Evolutionary conservation across 2,113 vertebrate genomes (phyloP).

Genomic region (Polyodon spathula): DNA sequence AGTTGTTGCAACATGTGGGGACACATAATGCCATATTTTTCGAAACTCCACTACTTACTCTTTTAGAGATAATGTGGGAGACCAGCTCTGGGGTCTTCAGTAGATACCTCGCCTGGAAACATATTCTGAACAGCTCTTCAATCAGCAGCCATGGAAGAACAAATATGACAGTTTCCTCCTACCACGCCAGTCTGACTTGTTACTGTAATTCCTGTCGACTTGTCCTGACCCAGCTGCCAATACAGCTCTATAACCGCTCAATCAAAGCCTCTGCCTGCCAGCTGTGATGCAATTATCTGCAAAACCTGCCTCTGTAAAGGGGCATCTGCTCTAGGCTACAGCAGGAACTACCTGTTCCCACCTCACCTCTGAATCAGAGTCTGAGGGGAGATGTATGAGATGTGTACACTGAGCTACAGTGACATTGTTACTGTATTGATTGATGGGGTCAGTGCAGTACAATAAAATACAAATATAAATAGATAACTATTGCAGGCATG

Average conservation of each 20-base stretch:
- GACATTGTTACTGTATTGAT: too few relatives aligned
- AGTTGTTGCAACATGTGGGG: too few relatives aligned
- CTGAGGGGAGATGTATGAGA: too few relatives aligned
- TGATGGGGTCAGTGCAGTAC: too few relatives aligned
- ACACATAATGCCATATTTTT: background rate
- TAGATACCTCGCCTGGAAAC: background rate
- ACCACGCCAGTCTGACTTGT: slow-evolving; percentile 10
- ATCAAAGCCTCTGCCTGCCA: background rate
- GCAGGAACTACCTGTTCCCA: too few relatives aligned
- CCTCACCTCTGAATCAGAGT: too few relatives aligned
- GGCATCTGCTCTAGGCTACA: too few relatives aligned
- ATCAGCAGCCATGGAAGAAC: background rate
- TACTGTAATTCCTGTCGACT: slow-evolving; percentile 3
- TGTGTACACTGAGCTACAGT: too few relatives aligned
- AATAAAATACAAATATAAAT: too few relatives aligned
- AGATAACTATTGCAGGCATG: too few relatives aligned
- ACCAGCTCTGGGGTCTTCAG: background rate
- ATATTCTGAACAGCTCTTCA: slow-evolving; percentile 1
- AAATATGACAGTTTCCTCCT: slow-evolving; percentile 6
- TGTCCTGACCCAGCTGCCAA: background rate
- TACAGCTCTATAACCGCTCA: slow-evolving; percentile 3
- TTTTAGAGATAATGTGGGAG: background rate
- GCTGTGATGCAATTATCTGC: slow-evolving; percentile 1
- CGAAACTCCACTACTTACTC: background rate
- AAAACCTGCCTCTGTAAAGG: background rate